These are phyloP conservation scores for Pollenia labialis DNA, from an alignment of 2,888 invertebrate species.

Conservation along the genomic window DNA sequence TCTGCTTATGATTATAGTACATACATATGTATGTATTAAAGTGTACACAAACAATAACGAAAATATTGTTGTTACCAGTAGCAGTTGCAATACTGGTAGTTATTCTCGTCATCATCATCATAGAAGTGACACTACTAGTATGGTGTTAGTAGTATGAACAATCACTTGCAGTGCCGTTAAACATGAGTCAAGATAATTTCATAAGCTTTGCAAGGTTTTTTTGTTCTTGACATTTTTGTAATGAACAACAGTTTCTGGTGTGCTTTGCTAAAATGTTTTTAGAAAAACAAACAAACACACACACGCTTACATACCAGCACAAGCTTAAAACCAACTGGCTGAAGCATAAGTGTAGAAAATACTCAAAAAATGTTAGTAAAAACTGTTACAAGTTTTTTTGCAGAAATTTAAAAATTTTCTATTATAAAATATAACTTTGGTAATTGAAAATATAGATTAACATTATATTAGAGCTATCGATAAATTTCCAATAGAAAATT, in stretches of 20 bases:
- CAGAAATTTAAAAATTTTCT: too few relatives aligned
- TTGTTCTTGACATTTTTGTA: constrained; percentile 4
- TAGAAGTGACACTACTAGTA: constrained; percentile 6
- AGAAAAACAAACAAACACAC: constrained; percentile 20
- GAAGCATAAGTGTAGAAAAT: background rate
- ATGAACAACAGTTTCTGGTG: constrained; percentile 32
- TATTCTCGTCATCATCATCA: background rate
- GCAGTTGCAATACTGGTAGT: constrained; percentile 8
- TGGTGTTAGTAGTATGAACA: constrained; percentile 16
- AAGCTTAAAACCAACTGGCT: background rate
- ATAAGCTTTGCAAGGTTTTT: constrained; percentile 34
- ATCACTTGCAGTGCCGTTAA: constrained; percentile 11
- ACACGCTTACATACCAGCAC: background rate
- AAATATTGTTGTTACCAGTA: background rate
- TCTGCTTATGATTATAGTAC: background rate
- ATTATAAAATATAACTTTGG: too few relatives aligned
- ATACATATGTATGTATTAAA: too few relatives aligned
- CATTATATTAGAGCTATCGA: too few relatives aligned
- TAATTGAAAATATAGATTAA: too few relatives aligned
- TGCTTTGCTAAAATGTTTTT: constrained; percentile 34
- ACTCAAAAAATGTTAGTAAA: constrained; percentile 29
- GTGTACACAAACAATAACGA: background rate
- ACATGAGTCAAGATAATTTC: constrained; percentile 29
- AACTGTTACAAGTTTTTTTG: too few relatives aligned
- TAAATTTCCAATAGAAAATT: too few relatives aligned